Evolutionary conservation across 35 echinoderm and acorn worm species (phyloP).

Genomic region (Hemicentrotus pulcherrimus): DNA sequence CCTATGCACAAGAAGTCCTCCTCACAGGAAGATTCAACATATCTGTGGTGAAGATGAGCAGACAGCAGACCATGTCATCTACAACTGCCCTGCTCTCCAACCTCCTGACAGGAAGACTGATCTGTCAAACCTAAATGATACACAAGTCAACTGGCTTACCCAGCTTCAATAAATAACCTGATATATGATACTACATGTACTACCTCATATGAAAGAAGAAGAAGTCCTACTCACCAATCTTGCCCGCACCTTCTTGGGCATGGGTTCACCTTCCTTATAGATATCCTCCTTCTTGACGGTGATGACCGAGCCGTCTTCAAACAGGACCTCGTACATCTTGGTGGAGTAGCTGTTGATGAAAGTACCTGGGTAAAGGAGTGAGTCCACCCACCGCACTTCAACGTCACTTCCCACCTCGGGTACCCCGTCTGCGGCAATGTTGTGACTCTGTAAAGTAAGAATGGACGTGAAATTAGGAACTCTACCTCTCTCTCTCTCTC

Average conservation of each 20-base stretch:
- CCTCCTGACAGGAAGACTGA: too few species aligned
- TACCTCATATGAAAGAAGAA: too few species aligned
- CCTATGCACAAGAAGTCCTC: background rate
- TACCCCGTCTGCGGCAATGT: conserved; percentile 59
- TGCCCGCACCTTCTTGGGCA: conserved; percentile 86
- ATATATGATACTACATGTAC: too few species aligned
- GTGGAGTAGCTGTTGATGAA: conserved; percentile 68
- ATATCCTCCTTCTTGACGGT: conserved; percentile 91
- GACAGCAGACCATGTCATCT: too few species aligned
- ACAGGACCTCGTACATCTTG: conserved; percentile 85
- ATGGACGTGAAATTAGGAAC: too few species aligned
- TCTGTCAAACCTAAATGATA: too few species aligned
- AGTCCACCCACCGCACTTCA: conserved; percentile 85
- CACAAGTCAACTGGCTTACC: too few species aligned
- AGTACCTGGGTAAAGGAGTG: conserved; percentile 61
- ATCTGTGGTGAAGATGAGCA: too few species aligned
- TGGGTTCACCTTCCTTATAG: conserved; percentile 72
- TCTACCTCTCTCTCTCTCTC: too few species aligned
- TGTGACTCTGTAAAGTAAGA: conserved; percentile 61
- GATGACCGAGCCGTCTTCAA: conserved; percentile 75
- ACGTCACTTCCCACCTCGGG: conserved; percentile 74
- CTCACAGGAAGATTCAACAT: too few species aligned
- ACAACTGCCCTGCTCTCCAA: too few species aligned
- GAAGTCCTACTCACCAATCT: conserved; percentile 79
- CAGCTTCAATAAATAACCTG: too few species aligned